phyloP scores from a whole-genome alignment of 2,797 vertebrate species.

The Myotis findleyi region DNA sequence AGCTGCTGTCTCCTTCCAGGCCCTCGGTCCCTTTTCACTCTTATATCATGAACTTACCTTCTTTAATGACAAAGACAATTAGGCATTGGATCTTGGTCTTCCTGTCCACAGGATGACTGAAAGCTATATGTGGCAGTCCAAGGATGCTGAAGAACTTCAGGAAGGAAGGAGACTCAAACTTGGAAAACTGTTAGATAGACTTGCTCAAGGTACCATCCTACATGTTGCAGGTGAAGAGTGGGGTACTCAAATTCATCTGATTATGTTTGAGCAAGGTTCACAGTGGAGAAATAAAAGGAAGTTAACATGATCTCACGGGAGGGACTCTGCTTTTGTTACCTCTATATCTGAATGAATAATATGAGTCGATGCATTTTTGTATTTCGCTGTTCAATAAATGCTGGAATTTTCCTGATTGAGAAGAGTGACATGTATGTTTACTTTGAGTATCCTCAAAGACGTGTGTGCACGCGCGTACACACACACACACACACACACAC shows the following conservation, averaged over 20 bases:
- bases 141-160: background rate
- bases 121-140: background rate
- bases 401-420: background rate
- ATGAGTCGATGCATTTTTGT: background rate
- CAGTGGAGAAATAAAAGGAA: background rate
- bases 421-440: background rate
- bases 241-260: background rate
- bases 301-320: background rate
- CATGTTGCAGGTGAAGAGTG: background rate
- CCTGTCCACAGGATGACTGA: background rate
- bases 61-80: background rate
- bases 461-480: rapidly evolving
- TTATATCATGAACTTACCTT: background rate
- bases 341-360: background rate
- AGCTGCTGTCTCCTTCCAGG: background rate
- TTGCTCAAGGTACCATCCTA: too few relatives aligned
- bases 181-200: background rate
- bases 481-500: background rate
- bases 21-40: background rate
- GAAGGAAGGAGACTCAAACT: background rate
- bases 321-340: background rate
- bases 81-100: background rate
- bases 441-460: background rate
- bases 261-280: background rate
- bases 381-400: background rate